A percentile compares a stretch with the other conserved stretches of the same genome.
Conservation (phyloP, 2,888 invertebrate genomes). For the Heliothis peltigera region DNA sequence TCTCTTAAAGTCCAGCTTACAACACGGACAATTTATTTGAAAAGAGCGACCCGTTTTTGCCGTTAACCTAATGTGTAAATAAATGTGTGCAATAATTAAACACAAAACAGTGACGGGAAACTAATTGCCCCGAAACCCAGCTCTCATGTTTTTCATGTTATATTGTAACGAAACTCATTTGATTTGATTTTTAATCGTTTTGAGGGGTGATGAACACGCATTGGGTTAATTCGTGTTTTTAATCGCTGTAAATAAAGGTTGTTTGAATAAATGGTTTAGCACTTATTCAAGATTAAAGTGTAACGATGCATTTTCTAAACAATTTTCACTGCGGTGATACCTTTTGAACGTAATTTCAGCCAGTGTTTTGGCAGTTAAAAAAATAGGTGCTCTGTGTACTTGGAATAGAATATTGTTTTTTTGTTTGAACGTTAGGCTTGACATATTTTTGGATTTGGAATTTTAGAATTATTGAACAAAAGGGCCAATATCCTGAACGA, state of each 20-base stretch:
- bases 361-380: background rate
- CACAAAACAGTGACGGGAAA: conserved; percentile 78
- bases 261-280: conserved; percentile 10
- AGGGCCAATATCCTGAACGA: background rate
- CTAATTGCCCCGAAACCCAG: conserved; percentile 80
- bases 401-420: background rate
- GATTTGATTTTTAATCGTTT: conserved; percentile 53
- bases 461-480: background rate
- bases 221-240: conserved; percentile 39
- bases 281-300: background rate
- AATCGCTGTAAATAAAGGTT: conserved; percentile 27
- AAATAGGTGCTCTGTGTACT: background rate
- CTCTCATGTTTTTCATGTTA: conserved; percentile 63
- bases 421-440: background rate
- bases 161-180: conserved; percentile 54
- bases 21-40: conserved; percentile 79
- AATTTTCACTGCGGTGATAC: background rate
- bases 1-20: conserved; percentile 41
- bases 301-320: background rate
- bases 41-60: conserved; percentile 84
- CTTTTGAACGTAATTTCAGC: background rate
- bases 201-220: conserved; percentile 35
- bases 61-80: conserved; percentile 87
- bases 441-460: background rate
- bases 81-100: conserved; percentile 88